phyloP scores from a whole-genome alignment of 1,140 invertebrate genomes.

The Zaprionus tsacasi region DNA sequence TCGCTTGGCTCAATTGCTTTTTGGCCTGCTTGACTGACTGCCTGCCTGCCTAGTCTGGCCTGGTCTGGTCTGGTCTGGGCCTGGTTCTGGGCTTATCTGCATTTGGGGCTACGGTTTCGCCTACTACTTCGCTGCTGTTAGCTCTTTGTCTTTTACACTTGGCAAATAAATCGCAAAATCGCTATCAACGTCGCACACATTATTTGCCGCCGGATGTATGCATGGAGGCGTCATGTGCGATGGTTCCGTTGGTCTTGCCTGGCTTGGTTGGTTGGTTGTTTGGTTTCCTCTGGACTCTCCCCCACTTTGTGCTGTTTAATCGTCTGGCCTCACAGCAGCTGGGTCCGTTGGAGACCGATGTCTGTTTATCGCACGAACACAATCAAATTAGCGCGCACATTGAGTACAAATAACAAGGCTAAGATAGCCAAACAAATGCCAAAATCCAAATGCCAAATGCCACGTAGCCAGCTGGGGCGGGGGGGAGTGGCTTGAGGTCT shows the following conservation, averaged over 20 bases:
- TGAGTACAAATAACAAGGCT: constrained; percentile 73
- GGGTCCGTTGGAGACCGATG: constrained; percentile 27
- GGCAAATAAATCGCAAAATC: constrained; percentile 80
- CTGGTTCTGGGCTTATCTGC: constrained; percentile 46
- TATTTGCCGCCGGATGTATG: constrained; percentile 81
- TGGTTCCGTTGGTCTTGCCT: constrained; percentile 29
- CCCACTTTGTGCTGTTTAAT: constrained; percentile 21
- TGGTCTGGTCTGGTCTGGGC: neutral
- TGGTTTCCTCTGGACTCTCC: constrained; percentile 10
- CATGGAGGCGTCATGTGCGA: constrained; percentile 44
- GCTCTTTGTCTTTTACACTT: constrained; percentile 70
- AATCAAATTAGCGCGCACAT: constrained; percentile 82
- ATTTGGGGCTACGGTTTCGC: constrained; percentile 48
- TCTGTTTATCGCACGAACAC: constrained; percentile 78
- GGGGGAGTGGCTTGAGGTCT: constrained; percentile 1
- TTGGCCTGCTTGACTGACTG: neutral
- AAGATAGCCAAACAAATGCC: constrained; percentile 65
- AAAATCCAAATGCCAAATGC: constrained; percentile 27
- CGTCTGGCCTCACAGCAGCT: constrained; percentile 34
- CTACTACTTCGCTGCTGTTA: constrained; percentile 33
- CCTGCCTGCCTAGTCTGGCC: neutral
- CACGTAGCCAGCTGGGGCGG: constrained; percentile 44
- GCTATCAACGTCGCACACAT: constrained; percentile 63
- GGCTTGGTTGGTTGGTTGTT: too few relatives aligned
- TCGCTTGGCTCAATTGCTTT: constrained; percentile 29